These are phyloP conservation scores for Drosophila nasuta DNA, from an alignment of 1,140 invertebrate genomes.

Conservation along the genomic window DNA sequence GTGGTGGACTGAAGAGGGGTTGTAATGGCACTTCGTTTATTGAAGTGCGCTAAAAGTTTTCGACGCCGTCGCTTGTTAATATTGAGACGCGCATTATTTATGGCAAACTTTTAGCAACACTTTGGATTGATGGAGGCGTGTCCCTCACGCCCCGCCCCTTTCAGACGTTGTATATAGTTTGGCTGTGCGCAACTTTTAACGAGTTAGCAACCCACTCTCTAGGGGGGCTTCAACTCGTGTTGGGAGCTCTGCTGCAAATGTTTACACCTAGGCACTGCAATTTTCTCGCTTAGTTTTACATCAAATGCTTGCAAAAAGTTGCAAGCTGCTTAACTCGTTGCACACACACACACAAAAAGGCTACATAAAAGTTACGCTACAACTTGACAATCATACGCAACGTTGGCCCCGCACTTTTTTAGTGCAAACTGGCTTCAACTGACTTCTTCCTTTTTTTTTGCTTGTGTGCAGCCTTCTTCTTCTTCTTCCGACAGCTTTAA, in stretches of 20 bases:
- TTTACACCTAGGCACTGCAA: conserved; percentile 45
- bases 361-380: conserved; percentile 29
- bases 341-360: conserved; percentile 10
- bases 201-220: conserved; percentile 53
- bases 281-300: conserved; percentile 48
- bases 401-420: conserved; percentile 16
- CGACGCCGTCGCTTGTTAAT: conserved; percentile 71
- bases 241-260: conserved; percentile 37
- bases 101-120: conserved; percentile 73
- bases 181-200: conserved; percentile 65
- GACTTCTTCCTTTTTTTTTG: background rate
- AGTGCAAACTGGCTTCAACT: conserved; percentile 8
- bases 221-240: conserved; percentile 4
- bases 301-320: conserved; percentile 41
- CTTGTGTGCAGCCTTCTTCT: background rate
- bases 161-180: conserved; percentile 12
- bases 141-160: background rate
- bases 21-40: conserved; percentile 70
- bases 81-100: conserved; percentile 79
- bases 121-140: conserved; percentile 55
- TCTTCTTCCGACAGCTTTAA: conserved; percentile 27
- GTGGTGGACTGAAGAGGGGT: no score
- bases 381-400: conserved; percentile 52
- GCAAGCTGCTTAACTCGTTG: conserved; percentile 54
- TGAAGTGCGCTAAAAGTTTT: conserved; percentile 71